Percentiles rank a stretch among this genome's conserved stretches.
Evolutionary conservation across 2,113 vertebrate species (phyloP).

Genomic region (Otis tarda): DNA sequence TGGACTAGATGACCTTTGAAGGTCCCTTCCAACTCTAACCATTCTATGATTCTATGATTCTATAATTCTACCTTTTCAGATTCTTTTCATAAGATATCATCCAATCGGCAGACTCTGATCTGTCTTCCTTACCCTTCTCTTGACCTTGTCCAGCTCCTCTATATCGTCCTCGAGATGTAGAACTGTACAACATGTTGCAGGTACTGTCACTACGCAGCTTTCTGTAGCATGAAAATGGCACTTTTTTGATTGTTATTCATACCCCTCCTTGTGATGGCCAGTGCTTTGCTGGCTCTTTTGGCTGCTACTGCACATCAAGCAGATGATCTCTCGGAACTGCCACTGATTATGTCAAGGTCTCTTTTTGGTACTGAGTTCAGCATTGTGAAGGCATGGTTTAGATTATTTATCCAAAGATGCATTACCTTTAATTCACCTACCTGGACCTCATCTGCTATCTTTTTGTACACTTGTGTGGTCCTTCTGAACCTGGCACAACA

Average conservation of each 20-base stretch:
- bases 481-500: neutral
- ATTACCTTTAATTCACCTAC: neutral
- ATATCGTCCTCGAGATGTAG: neutral
- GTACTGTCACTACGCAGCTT: neutral
- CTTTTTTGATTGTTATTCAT: accelerated
- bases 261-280: neutral
- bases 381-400: neutral
- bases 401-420: neutral
- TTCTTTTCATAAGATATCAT: neutral
- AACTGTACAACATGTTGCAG: neutral
- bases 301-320: neutral
- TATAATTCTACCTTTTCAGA: neutral
- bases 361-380: neutral
- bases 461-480: neutral
- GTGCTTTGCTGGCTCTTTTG: neutral
- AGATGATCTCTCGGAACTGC: neutral
- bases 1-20: too few species aligned
- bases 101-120: neutral
- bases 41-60: too few species aligned
- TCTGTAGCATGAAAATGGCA: neutral
- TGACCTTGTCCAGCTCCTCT: neutral
- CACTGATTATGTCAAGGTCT: neutral
- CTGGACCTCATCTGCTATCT: neutral
- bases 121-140: neutral
- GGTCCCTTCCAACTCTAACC: too few species aligned